A percentile compares a stretch with the other conserved stretches of the same genome.
These are phyloP conservation scores for Taenaris catops DNA, from an alignment of 2,888 invertebrate species.

Conservation along the genomic window DNA sequence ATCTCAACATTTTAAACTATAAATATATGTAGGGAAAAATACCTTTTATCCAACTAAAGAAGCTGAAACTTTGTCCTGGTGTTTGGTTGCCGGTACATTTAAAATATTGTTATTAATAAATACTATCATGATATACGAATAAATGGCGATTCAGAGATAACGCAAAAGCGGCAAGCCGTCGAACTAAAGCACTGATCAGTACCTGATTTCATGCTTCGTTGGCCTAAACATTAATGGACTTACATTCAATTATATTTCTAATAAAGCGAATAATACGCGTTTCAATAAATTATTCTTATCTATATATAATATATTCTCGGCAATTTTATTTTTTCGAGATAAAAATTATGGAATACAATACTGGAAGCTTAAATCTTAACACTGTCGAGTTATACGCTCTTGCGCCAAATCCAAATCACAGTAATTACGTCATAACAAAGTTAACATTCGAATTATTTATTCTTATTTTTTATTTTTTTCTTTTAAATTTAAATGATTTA, in stretches of 20 bases:
- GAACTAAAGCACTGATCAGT: slow-evolving; percentile 8
- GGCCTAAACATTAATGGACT: slow-evolving; percentile 7
- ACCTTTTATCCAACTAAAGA: too few species aligned
- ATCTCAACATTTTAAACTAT: too few species aligned
- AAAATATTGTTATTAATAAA: too few species aligned
- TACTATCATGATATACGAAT: slow-evolving; percentile 19
- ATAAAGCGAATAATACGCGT: slow-evolving; percentile 3
- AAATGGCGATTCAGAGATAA: slow-evolving; percentile 26
- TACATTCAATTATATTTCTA: slow-evolving; percentile 5
- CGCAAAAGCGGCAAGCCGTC: slow-evolving; percentile 24
- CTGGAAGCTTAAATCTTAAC: slow-evolving; percentile 7
- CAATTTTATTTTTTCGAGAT: not conserved
- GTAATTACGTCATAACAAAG: slow-evolving; percentile 3
- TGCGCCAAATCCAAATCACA: slow-evolving; percentile 28
- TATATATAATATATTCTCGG: slow-evolving; percentile 1
- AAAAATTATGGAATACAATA: slow-evolving; percentile 10
- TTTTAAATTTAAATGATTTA: too few species aligned
- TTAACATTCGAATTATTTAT: too few species aligned
- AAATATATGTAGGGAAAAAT: too few species aligned
- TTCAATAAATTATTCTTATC: slow-evolving; percentile 5
- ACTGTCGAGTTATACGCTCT: slow-evolving; percentile 15
- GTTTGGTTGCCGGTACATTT: too few species aligned
- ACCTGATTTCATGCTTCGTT: slow-evolving; percentile 2
- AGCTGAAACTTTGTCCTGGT: too few species aligned
- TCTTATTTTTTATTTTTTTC: too few species aligned